These are phyloP conservation scores for Ellobius talpinus DNA, from an alignment of 2,113 vertebrate genomes.

Conservation along the genomic window DNA sequence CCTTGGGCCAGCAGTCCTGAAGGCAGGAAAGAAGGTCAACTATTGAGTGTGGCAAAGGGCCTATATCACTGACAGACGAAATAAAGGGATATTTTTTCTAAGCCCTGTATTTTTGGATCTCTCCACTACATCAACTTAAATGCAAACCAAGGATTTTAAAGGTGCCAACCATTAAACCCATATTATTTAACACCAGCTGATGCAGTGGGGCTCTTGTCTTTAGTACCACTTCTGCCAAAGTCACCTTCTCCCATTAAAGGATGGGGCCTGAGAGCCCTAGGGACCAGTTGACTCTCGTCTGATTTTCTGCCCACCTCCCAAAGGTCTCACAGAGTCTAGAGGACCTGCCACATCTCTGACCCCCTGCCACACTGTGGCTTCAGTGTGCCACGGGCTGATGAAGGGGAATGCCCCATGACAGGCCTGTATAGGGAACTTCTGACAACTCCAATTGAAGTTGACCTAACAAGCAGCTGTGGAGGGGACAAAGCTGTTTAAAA, in stretches of 20 bases:
- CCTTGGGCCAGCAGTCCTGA: neutral
- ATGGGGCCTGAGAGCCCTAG: neutral
- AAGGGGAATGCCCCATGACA: neutral
- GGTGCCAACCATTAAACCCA: neutral
- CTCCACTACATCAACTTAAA: neutral
- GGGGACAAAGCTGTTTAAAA: neutral
- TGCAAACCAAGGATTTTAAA: neutral
- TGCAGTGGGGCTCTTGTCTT: neutral
- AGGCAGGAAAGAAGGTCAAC: neutral
- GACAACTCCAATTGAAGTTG: neutral
- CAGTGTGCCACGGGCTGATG: neutral
- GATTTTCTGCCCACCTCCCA: neutral
- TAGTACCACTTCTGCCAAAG: neutral
- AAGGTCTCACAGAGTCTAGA: neutral
- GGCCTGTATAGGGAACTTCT: neutral
- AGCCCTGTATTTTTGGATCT: neutral
- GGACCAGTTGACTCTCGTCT: neutral
- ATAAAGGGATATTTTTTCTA: neutral
- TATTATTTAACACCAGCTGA: neutral
- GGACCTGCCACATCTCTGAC: neutral
- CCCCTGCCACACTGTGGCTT: neutral
- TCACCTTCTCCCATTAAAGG: neutral
- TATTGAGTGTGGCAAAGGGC: neutral
- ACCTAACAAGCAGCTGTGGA: neutral
- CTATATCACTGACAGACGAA: neutral